A percentile compares a stretch with the other conserved stretches of the same genome.
Conservation (phyloP, 2,888 invertebrate species). For the Arge pagana region DNA sequence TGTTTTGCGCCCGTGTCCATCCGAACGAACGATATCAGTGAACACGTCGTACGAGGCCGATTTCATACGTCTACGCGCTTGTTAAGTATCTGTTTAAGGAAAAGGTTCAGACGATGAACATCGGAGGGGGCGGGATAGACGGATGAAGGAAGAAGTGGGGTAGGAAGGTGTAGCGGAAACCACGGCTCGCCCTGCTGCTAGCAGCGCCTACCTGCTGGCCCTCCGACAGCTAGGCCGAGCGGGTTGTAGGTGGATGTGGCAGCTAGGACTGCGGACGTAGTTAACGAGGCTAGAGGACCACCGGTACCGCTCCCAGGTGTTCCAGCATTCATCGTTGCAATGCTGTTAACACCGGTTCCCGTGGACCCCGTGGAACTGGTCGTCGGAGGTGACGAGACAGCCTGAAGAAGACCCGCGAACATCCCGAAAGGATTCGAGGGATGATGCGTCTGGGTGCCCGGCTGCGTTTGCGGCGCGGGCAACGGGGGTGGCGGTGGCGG, state of each 20-base stretch:
- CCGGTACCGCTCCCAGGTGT: slow-evolving; percentile 21
- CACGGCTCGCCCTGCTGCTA: slow-evolving; percentile 56
- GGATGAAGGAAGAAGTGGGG: too few relatives aligned
- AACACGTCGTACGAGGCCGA: too few relatives aligned
- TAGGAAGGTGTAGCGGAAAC: slow-evolving; percentile 56
- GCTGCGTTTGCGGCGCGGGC: slow-evolving; percentile 32
- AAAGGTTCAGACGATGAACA: too few relatives aligned
- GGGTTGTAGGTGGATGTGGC: slow-evolving; percentile 79
- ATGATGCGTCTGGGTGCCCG: slow-evolving; percentile 25
- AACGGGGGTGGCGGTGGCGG: slow-evolving; percentile 30
- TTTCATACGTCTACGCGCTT: too few relatives aligned
- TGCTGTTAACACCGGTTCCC: slow-evolving; percentile 36
- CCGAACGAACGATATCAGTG: too few relatives aligned
- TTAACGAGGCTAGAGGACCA: slow-evolving; percentile 54
- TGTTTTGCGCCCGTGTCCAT: too few relatives aligned
- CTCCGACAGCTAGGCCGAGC: slow-evolving; percentile 80
- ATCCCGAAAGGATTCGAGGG: slow-evolving; percentile 55
- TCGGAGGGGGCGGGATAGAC: too few relatives aligned
- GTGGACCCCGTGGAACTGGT: slow-evolving; percentile 32
- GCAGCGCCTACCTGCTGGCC: slow-evolving; percentile 73
- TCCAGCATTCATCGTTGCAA: slow-evolving; percentile 60
- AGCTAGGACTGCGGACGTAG: slow-evolving; percentile 54
- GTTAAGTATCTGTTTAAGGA: too few relatives aligned
- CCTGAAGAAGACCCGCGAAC: slow-evolving; percentile 56
- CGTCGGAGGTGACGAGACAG: slow-evolving; percentile 48